Evolutionary conservation across 2,888 invertebrate species (phyloP).

Genomic region (Rhaphigaster nebulosa): DNA sequence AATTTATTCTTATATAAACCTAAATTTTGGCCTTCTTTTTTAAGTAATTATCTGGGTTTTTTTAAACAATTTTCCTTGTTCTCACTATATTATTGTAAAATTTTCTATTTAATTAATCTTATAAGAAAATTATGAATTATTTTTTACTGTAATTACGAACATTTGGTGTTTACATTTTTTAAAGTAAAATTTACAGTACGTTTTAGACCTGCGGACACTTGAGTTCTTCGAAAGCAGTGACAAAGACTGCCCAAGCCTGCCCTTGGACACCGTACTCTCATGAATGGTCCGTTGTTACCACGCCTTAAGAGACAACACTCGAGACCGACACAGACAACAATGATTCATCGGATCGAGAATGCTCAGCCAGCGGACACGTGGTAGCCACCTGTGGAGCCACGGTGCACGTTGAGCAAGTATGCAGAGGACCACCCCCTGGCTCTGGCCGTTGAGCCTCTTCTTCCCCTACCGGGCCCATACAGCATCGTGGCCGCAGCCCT

Average conservation of each 20-base stretch:
- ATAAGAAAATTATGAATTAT: no score
- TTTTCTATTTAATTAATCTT: no score
- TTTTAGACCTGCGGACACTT: neutral
- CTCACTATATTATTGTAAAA: no score
- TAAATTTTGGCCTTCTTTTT: no score
- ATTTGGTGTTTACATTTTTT: no score
- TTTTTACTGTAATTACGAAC: no score
- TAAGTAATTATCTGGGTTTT: no score
- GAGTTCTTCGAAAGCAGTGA: neutral
- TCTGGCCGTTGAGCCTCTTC: neutral
- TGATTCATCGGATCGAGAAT: constrained; percentile 46
- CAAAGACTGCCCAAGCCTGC: neutral
- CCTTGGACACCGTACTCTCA: neutral
- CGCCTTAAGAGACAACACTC: neutral
- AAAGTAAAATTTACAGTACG: no score
- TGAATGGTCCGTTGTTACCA: constrained; percentile 23
- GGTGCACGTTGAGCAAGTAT: neutral
- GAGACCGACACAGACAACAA: constrained; percentile 44
- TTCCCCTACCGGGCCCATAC: neutral
- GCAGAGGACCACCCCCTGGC: neutral
- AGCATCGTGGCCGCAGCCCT: neutral
- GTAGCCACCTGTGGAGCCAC: constrained; percentile 46
- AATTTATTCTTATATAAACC: no score
- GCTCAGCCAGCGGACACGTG: constrained; percentile 29
- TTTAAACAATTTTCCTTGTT: no score